Conservation (phyloP, 1,140 invertebrate genomes). For the Lethrus apterus region DNA sequence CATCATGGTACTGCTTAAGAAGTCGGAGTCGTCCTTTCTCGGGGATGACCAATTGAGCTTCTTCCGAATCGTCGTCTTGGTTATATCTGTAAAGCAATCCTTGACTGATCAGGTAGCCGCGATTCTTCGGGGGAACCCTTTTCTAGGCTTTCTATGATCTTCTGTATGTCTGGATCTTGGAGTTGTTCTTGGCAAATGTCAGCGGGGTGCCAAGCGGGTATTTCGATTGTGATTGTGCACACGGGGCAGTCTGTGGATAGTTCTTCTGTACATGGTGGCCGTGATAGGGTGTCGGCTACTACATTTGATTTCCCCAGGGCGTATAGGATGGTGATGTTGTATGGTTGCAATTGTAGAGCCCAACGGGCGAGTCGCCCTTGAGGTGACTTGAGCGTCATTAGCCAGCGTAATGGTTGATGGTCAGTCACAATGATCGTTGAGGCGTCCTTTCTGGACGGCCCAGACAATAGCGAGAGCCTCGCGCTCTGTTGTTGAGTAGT, state of each 20-base stretch:
- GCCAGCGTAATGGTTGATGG: too few relatives aligned
- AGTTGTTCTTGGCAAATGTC: constrained; percentile 25
- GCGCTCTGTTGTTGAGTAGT: too few relatives aligned
- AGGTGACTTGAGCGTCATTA: constrained; percentile 21
- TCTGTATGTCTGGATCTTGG: constrained; percentile 24
- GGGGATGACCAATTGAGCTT: constrained; percentile 18
- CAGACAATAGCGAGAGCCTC: too few relatives aligned
- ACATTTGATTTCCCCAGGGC: constrained; percentile 12
- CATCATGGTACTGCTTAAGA: constrained; percentile 23
- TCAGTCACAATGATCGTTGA: too few relatives aligned
- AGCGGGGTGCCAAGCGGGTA: constrained; percentile 17
- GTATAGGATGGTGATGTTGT: constrained; percentile 21
- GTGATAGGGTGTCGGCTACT: constrained; percentile 2
- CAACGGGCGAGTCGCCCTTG: constrained; percentile 24
- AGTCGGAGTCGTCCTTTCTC: constrained; percentile 14
- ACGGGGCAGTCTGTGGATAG: background rate
- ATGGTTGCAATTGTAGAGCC: constrained; percentile 17
- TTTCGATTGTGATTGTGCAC: constrained; percentile 6
- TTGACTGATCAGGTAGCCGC: constrained; percentile 23
- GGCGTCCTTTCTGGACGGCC: too few relatives aligned
- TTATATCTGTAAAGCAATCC: constrained; percentile 28
- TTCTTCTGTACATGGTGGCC: background rate
- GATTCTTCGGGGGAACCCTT: constrained; percentile 12
- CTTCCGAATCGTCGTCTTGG: constrained; percentile 2
- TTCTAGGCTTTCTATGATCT: constrained; percentile 18